These are phyloP conservation scores for Sebastes cheni DNA, from an alignment of 2,797 vertebrate genomes.

Conservation along the genomic window DNA sequence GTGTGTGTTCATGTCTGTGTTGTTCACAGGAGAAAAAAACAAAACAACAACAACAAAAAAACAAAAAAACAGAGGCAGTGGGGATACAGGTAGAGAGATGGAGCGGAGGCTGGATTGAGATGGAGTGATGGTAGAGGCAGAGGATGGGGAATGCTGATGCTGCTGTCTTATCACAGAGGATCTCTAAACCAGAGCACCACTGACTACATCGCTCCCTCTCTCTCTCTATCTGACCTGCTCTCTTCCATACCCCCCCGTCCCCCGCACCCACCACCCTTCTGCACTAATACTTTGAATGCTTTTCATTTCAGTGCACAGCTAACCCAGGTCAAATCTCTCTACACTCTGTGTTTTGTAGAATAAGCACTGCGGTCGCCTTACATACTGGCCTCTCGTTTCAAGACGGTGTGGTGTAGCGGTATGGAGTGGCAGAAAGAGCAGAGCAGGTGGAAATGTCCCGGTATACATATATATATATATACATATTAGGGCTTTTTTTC, in stretches of 20 bases:
- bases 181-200: conserved; percentile 10
- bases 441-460: not conserved
- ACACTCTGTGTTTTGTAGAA: not conserved
- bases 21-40: not conserved
- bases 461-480: not conserved
- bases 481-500: no score
- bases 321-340: not conserved
- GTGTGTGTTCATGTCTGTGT: conserved; percentile 2
- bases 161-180: conserved; percentile 30
- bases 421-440: not conserved
- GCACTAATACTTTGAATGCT: not conserved
- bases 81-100: conserved; percentile 23
- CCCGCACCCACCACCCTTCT: fast-evolving
- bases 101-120: conserved; percentile 31
- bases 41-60: not conserved
- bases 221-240: not conserved
- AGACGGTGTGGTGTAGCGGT: not conserved
- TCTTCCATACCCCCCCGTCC: fast-evolving
- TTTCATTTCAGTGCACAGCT: not conserved
- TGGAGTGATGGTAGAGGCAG: conserved; percentile 24
- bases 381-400: not conserved
- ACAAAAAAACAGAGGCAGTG: not conserved
- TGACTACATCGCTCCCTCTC: not conserved
- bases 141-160: conserved; percentile 34
- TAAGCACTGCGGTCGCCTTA: not conserved